A percentile compares a stretch with the other conserved stretches of the same genome.
These are phyloP conservation scores for Reticulitermes lucifugus DNA, from an alignment of 2,888 invertebrate species.

Conservation along the genomic window DNA sequence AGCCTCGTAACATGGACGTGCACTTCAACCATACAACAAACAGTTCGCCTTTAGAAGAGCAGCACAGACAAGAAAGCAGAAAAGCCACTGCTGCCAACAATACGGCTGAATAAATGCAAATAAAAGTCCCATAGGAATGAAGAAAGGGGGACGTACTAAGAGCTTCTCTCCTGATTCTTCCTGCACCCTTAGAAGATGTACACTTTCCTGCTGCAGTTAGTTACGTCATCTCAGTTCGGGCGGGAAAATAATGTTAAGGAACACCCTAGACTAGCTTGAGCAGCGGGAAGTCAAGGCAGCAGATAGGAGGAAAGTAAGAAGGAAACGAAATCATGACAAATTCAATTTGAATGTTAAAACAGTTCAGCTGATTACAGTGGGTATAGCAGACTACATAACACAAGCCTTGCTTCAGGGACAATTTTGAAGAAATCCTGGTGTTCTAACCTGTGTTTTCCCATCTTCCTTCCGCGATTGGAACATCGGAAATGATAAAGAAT, in stretches of 20 bases:
- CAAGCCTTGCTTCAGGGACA: neutral
- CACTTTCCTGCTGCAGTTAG: constrained; percentile 42
- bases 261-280: neutral
- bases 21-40: neutral
- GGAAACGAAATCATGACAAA: constrained; percentile 51
- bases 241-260: constrained; percentile 35
- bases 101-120: constrained; percentile 39
- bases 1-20: no score
- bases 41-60: constrained; percentile 31
- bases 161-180: neutral
- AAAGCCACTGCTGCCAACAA: constrained; percentile 25
- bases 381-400: neutral
- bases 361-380: constrained; percentile 48
- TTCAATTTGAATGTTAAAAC: constrained; percentile 54
- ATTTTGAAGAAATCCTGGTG: no score
- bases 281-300: constrained; percentile 18
- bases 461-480: no score
- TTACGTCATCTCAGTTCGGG: constrained; percentile 23
- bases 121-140: constrained; percentile 32
- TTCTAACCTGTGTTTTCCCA: no score
- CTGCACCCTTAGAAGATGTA: neutral
- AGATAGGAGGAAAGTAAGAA: neutral
- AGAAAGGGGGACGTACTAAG: neutral
- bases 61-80: constrained; percentile 12
- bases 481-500: no score